phyloP scores from a whole-genome alignment of 2,113 vertebrate species.

The Sarotherodon lohbergeri region DNA sequence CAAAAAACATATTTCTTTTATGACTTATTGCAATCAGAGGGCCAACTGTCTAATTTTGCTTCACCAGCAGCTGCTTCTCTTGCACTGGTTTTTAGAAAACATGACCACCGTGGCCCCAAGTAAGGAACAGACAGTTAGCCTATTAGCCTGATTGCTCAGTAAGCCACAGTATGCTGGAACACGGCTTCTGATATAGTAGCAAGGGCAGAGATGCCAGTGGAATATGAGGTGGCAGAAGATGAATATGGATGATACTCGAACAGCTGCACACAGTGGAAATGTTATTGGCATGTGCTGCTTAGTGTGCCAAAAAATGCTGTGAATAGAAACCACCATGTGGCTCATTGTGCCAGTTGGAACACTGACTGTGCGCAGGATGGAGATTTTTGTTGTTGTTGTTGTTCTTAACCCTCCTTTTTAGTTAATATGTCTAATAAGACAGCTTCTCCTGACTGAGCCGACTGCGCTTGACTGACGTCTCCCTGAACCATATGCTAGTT shows the following conservation, averaged over 20 bases:
- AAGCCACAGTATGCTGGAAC: not conserved
- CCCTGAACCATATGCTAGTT: not conserved
- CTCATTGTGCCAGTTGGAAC: not conserved
- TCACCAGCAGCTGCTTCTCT: not conserved
- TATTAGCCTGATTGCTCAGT: not conserved
- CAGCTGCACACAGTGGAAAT: not conserved
- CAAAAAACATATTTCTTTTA: not conserved
- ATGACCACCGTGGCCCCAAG: not conserved
- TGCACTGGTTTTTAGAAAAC: not conserved
- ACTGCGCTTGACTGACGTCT: not conserved
- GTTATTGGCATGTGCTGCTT: not conserved
- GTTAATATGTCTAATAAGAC: not conserved
- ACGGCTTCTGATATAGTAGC: not conserved
- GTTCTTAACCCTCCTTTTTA: not conserved
- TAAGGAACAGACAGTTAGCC: not conserved
- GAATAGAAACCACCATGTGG: not conserved
- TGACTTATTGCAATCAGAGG: not conserved
- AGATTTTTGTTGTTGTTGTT: not conserved
- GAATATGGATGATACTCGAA: not conserved
- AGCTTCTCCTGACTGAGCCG: not conserved
- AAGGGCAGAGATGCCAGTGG: not conserved
- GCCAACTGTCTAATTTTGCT: not conserved
- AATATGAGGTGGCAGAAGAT: not conserved
- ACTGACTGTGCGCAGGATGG: not conserved
- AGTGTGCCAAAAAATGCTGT: not conserved